phyloP scores from a whole-genome alignment of 2,888 invertebrate species.

The Chromoteleia sp. region DNA sequence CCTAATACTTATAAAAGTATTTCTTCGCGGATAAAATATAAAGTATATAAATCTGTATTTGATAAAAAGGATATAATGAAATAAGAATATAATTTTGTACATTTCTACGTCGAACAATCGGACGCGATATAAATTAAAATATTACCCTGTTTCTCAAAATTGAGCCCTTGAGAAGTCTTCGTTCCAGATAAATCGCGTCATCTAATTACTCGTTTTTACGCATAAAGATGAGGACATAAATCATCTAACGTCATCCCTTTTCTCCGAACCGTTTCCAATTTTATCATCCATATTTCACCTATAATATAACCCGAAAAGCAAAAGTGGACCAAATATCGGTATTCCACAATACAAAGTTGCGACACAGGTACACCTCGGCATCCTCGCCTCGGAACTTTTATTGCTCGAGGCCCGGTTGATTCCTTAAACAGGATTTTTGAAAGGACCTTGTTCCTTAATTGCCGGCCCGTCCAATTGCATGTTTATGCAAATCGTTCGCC shows the following conservation, averaged over 20 bases:
- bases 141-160: conserved; percentile 2
- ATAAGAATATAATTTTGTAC: no score
- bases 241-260: conserved; percentile 30
- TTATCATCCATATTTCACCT: conserved; percentile 56
- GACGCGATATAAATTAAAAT: no score
- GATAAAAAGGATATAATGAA: no score
- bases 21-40: conserved; percentile 11
- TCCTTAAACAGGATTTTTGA: conserved; percentile 65
- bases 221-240: conserved; percentile 51
- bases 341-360: conserved; percentile 49
- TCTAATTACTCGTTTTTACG: conserved; percentile 35
- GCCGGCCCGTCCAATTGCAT: conserved; percentile 74
- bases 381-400: conserved; percentile 50
- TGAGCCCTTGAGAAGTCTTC: background rate
- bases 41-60: conserved; percentile 18
- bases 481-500: conserved; percentile 76
- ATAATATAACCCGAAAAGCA: conserved; percentile 36
- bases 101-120: no score
- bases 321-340: conserved; percentile 58
- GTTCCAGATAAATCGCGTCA: conserved; percentile 1
- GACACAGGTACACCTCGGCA: conserved; percentile 44
- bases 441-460: conserved; percentile 72
- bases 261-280: conserved; percentile 48
- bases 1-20: conserved; percentile 34
- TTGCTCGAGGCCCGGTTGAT: conserved; percentile 61